Base-by-base conservation (phyloP, 2,113 vertebrate species). In the Abramis brama region DNA sequence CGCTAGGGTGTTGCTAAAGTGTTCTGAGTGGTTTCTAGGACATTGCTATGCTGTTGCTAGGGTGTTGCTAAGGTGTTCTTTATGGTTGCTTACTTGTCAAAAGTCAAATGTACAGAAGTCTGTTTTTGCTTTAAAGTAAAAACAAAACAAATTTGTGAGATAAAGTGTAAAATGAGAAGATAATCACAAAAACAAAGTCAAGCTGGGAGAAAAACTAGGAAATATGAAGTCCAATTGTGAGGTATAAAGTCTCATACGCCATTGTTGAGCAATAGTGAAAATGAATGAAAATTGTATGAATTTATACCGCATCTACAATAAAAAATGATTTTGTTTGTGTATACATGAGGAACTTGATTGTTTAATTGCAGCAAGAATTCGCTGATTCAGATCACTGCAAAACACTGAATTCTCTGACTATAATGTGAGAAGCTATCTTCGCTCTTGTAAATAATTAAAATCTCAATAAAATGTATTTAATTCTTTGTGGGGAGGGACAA, bases 381-480 rank as follows among this genome's bases (percentile, higher is more conserved):
- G n/a, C n/a, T 23, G 66, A 74, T 74, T 84, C 79, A 45, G 21
- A 80, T 86, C 68, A 27, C 60, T 68, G 52, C 50, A 64, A n/a
- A 47, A 84, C 6, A 23, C 3, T 10, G 57, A 52, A 39, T 77
- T 12, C 30, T 3, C 55, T 15, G 62, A 78, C 75, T 66, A 59
- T 60, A 70, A 77, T 75, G 25, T 5, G 43, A 83, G 83, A 91
- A 93, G 89, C 90, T 81, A 87, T 91, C 90, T 90, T 84, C 75
- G 82, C 81, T 89, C 89, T 92, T 89, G 90, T 94, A 93, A 94
- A 95, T 94, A 94, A 94, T 94, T 94, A 88, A 94, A 80, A 83
- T 91, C 93, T 90, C 92, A 93, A 93, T 94, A 93, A 91, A 88
- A 94, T 92, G 89, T 93, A 91, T 93, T 94, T 93, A 93, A 94